Base-by-base conservation (phyloP, 2,888 invertebrate genomes). In the Octonoba sinensis region DNA sequence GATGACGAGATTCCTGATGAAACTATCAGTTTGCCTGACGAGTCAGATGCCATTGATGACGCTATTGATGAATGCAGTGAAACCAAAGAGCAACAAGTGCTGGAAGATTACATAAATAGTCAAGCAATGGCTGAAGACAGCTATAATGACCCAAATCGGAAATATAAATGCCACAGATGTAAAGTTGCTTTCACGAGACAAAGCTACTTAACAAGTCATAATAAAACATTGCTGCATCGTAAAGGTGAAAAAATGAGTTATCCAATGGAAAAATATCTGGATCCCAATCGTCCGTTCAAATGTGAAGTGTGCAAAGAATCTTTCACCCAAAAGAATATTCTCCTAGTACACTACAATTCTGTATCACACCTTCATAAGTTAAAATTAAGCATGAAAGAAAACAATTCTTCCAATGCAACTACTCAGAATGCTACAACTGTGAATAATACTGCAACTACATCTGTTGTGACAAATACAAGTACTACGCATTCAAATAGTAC, bases 221-320 rank as follows among this genome's bases (percentile, higher is more conserved):
- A 96, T 88, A 96, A 96, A 90, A 96, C 96, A 3, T 91, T 95
- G 84, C 89, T 95, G 83, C 96, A 96, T 88, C 92, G 96, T 86
- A 95, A 96, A 89, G 95, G 95, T 84, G 95, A 95, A 89, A 95
- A 95, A 90, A 90, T 95, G 87, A 94, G 93, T 85, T 95, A 95
- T 88, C 95, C 95, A 11, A 93, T 96, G 93, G 96, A 96, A 89
- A 96, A 96, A 89, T 96, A 96, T 90, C 91, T 96, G 86, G 96
- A 96, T 88, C 96, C 97, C 1, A 96, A 95, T 89, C 91, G 96
- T 86, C 96, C 96, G 12, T 96, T 94, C 89, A 97, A 97, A 90
- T 98, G 98, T 89, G 96, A 97, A 87, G 94, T 96, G 49, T 98
- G 97, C 89, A 95, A 96, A 89, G 97, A 97, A 88, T 96, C 95